These are phyloP conservation scores for Oriolus oriolus DNA, from an alignment of 2,113 vertebrate species.

Conservation along the genomic window DNA sequence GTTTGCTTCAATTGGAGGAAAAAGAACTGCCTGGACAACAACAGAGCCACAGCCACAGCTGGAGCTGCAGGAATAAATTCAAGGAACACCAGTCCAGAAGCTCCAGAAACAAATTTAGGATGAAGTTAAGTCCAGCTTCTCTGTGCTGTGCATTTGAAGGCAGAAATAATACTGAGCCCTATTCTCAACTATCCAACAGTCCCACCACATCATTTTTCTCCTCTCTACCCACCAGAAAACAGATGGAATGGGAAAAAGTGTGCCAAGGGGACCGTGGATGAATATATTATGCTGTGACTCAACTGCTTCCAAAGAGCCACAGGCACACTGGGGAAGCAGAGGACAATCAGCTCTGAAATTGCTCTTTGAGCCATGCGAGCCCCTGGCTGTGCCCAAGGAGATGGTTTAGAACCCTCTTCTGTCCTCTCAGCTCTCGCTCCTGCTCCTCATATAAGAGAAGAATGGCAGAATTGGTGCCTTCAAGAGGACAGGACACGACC, in stretches of 20 bases:
- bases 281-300: neutral
- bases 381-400: neutral
- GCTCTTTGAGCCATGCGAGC: neutral
- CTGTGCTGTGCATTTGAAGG: neutral
- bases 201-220: neutral
- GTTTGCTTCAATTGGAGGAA: neutral
- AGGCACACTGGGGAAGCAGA: neutral
- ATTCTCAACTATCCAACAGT: neutral
- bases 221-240: neutral
- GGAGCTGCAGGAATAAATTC: neutral
- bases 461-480: neutral
- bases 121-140: neutral
- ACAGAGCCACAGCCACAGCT: neutral
- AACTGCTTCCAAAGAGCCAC: neutral
- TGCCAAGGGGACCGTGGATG: neutral
- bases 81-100: neutral
- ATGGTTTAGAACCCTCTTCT: neutral
- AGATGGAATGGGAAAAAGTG: neutral
- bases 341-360: neutral
- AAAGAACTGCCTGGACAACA: neutral
- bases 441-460: accelerated
- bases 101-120: neutral
- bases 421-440: neutral
- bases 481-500: neutral
- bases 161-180: neutral